Evolutionary conservation across 1,140 invertebrate species (phyloP).

Genomic region (Conopomorpha cramerella): DNA sequence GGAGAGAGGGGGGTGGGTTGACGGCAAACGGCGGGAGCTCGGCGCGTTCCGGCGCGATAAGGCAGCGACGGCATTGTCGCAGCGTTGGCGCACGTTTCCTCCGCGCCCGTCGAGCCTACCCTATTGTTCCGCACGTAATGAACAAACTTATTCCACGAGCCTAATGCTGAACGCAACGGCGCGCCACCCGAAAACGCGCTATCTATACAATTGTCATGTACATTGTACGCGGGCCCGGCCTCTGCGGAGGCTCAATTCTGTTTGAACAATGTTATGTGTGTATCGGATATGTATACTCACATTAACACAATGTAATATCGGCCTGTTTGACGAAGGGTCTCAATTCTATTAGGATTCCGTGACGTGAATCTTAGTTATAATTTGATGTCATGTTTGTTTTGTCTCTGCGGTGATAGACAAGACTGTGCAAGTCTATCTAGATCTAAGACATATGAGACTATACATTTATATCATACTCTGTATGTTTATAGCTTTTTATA

Average conservation of each 20-base stretch:
- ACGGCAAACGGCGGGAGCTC: constrained; percentile 11
- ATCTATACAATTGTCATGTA: too few species aligned
- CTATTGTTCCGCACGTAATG: constrained; percentile 49
- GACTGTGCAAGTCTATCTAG: too few species aligned
- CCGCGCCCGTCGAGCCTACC: constrained; percentile 43
- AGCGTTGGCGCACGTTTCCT: constrained; percentile 56
- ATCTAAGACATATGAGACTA: too few species aligned
- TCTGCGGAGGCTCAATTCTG: constrained; percentile 38
- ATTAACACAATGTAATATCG: constrained; percentile 26
- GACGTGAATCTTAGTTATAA: constrained; percentile 9
- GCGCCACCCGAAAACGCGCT: too few species aligned
- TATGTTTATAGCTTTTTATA: too few species aligned
- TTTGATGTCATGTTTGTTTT: constrained; percentile 17
- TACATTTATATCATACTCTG: too few species aligned
- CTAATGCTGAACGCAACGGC: too few species aligned
- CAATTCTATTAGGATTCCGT: constrained; percentile 26
- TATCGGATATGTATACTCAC: constrained; percentile 29
- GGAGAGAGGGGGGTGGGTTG: constrained; percentile 6
- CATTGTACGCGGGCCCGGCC: too few species aligned
- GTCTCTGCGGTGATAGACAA: too few species aligned
- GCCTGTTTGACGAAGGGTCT: constrained; percentile 35
- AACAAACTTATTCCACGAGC: constrained; percentile 53
- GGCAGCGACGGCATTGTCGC: constrained; percentile 41
- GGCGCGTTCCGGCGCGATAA: constrained; percentile 49
- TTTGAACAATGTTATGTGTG: constrained; percentile 34